These are phyloP conservation scores for Stichopus chloronotus DNA, from an alignment of 35 echinoderm and acorn worm species.

Conservation along the genomic window DNA sequence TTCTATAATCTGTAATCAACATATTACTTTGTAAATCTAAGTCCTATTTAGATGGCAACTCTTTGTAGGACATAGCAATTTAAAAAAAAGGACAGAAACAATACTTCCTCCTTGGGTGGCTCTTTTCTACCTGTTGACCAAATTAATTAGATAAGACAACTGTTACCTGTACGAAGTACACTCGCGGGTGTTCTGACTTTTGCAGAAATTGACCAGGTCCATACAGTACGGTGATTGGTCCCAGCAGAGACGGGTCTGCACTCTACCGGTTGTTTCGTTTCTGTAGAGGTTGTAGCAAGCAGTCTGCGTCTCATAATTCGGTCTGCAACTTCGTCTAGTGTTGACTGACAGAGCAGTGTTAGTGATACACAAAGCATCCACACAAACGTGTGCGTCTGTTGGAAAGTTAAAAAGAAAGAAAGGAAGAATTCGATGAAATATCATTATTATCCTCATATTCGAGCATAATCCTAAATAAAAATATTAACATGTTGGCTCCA, in stretches of 20 bases:
- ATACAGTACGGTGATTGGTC: slow-evolving; percentile 18
- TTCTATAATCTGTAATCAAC: too few species aligned
- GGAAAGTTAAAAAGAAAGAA: not conserved
- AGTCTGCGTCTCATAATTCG: not conserved
- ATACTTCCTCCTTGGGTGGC: not conserved
- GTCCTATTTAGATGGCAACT: too few species aligned
- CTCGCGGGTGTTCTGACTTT: not conserved
- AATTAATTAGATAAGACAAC: not conserved
- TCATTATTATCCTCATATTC: too few species aligned
- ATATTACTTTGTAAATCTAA: too few species aligned
- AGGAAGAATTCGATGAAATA: not conserved
- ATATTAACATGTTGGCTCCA: too few species aligned
- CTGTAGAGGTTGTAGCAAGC: slow-evolving; percentile 18
- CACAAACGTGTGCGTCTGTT: not conserved
- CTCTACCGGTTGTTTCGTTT: not conserved
- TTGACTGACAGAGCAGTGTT: not conserved
- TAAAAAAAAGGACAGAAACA: not conserved
- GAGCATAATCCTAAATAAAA: too few species aligned
- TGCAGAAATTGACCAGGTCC: slow-evolving; percentile 31
- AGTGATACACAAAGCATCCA: not conserved
- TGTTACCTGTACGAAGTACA: not conserved
- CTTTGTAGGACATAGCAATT: too few species aligned
- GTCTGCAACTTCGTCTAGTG: not conserved
- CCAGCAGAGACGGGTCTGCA: slow-evolving; percentile 3
- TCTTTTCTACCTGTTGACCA: too few species aligned